Evolutionary conservation across 2,113 vertebrate genomes (phyloP).

Genomic region (Stictonetta naevosa): DNA sequence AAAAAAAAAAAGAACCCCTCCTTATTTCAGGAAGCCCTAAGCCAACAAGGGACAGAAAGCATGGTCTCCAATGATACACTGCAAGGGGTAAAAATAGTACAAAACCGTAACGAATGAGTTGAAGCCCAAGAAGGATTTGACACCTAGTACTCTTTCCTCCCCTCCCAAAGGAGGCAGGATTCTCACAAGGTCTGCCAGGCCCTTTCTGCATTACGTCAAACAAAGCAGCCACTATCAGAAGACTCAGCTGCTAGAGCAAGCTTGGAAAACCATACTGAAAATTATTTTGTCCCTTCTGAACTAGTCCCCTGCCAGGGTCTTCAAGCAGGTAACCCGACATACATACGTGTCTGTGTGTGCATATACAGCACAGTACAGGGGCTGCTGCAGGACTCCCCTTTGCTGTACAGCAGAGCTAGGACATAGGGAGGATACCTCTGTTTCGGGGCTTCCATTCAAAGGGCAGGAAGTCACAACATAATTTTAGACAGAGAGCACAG

Average conservation of each 20-base stretch:
- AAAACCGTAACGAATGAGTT: neutral
- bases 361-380: neutral
- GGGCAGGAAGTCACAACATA: neutral
- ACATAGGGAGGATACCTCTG: neutral
- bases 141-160: neutral
- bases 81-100: neutral
- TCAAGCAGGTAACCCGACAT: accelerated
- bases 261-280: neutral
- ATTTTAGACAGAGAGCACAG: neutral
- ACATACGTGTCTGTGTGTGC: too few species aligned
- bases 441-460: neutral
- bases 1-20: neutral
- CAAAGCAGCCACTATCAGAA: neutral
- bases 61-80: accelerated
- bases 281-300: neutral
- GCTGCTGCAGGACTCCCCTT: neutral
- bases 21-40: neutral
- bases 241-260: neutral
- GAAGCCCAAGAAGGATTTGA: neutral
- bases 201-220: neutral
- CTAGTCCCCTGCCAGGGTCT: neutral
- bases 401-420: neutral
- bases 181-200: neutral
- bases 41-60: neutral
- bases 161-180: neutral